Percentiles rank a stretch among this genome's conserved stretches.
phyloP scores from a whole-genome alignment of 2,113 vertebrate species.

The Salminus brasiliensis region DNA sequence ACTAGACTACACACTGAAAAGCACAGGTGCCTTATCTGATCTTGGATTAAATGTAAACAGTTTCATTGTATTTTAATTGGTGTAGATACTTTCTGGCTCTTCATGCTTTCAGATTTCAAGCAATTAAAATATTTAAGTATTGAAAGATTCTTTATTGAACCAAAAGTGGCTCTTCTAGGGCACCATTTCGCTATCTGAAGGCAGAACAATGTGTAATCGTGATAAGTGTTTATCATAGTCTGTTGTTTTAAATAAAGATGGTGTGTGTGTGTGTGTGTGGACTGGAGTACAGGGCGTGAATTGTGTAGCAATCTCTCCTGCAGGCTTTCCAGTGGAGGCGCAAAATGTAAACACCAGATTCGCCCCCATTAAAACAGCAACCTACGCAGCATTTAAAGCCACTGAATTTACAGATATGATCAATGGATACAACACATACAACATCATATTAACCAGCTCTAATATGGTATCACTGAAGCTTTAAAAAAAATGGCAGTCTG shows the following conservation, averaged over 20 bases:
- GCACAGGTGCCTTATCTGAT: no score
- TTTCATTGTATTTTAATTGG: no score
- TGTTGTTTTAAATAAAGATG: neutral
- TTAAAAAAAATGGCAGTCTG: neutral
- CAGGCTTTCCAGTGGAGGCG: slow-evolving; percentile 66
- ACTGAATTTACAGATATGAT: neutral
- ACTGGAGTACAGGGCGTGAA: neutral
- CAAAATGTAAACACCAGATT: slow-evolving; percentile 68
- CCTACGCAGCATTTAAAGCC: neutral
- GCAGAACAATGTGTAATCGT: no score
- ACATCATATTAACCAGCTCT: neutral
- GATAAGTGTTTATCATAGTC: no score
- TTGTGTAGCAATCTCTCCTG: neutral
- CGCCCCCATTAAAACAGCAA: neutral
- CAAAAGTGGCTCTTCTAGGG: no score
- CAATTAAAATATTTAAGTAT: no score
- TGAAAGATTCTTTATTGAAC: no score
- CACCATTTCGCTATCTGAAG: no score
- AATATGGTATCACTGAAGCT: neutral
- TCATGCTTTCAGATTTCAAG: no score
- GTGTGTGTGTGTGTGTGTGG: neutral
- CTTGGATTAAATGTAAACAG: no score
- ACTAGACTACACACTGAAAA: no score
- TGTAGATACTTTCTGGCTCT: no score
- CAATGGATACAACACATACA: neutral